A percentile compares a stretch with the other conserved stretches of the same genome.
These are phyloP conservation scores for Phalacrocorax brasilianus DNA, from an alignment of 2,113 vertebrate genomes.

Conservation along the genomic window DNA sequence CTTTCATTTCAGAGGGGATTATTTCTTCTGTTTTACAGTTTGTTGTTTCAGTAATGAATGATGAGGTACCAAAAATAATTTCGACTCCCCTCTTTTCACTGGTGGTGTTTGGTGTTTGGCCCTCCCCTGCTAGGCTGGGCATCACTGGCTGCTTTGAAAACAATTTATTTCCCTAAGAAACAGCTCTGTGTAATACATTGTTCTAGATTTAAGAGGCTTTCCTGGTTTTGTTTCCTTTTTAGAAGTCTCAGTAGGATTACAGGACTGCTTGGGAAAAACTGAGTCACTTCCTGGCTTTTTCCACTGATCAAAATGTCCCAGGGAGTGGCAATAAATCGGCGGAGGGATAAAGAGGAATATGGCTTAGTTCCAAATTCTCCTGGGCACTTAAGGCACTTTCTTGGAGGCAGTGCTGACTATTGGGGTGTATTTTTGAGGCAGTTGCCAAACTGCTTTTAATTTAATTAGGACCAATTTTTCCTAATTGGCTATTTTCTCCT, in stretches of 20 bases:
- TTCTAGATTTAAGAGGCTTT: conserved; percentile 54
- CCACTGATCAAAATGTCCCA: conserved; percentile 26
- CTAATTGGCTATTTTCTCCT: not conserved
- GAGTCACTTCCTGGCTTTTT: conserved; percentile 77
- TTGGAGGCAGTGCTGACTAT: not conserved
- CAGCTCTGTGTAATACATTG: conserved; percentile 37
- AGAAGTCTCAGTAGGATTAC: conserved; percentile 25
- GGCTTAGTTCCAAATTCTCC: not conserved
- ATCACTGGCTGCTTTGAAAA: not conserved
- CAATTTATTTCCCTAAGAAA: not conserved
- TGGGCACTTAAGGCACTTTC: not conserved
- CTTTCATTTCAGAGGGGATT: not conserved
- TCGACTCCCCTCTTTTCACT: not conserved
- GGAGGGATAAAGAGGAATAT: not conserved
- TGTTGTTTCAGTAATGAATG: not conserved
- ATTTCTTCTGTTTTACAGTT: not conserved
- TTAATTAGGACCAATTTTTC: not conserved
- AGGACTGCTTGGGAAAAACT: conserved; percentile 60
- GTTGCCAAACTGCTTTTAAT: not conserved
- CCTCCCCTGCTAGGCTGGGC: not conserved
- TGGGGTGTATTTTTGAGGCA: not conserved
- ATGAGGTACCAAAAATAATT: not conserved
- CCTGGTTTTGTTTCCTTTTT: conserved; percentile 73
- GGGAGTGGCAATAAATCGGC: conserved; percentile 17
- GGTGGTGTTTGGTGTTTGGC: not conserved